These are phyloP conservation scores for Eubasilissa splendida DNA, from an alignment of 2,888 invertebrate genomes.

Conservation along the genomic window DNA sequence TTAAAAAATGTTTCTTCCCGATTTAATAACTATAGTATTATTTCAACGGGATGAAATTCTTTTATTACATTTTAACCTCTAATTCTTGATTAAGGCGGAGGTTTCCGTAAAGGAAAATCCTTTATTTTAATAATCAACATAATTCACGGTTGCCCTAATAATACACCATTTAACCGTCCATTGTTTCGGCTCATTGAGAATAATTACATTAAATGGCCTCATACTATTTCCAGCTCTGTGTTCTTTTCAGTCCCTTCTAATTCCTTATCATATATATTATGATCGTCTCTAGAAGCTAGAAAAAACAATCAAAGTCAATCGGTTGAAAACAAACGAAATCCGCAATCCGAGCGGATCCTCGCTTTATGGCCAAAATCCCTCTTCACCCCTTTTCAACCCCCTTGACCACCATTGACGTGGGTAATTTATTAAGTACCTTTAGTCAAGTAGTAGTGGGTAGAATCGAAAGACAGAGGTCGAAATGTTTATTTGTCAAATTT, in stretches of 20 bases:
- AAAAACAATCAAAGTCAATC: constrained; percentile 56
- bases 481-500: constrained; percentile 18
- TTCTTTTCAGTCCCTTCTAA: constrained; percentile 13
- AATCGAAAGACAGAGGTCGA: constrained; percentile 13
- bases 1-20: too few relatives aligned
- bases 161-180: neutral
- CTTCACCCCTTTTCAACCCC: constrained; percentile 9
- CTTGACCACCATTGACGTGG: constrained; percentile 28
- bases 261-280: constrained; percentile 20
- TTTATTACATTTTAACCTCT: too few relatives aligned
- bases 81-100: too few relatives aligned
- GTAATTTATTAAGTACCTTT: constrained; percentile 35
- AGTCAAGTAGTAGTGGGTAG: neutral
- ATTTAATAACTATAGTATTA: too few relatives aligned
- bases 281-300: constrained; percentile 35
- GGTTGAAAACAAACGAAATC: constrained; percentile 54
- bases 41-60: too few relatives aligned
- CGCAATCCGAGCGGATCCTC: constrained; percentile 53
- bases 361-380: constrained; percentile 46
- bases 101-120: too few relatives aligned
- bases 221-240: constrained; percentile 4
- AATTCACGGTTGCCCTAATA: constrained; percentile 30
- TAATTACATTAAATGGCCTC: constrained; percentile 27
- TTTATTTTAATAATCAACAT: constrained; percentile 28
- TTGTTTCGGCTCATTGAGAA: constrained; percentile 32